These are phyloP conservation scores for Troilus luridus DNA, from an alignment of 2,888 invertebrate genomes.

Conservation along the genomic window DNA sequence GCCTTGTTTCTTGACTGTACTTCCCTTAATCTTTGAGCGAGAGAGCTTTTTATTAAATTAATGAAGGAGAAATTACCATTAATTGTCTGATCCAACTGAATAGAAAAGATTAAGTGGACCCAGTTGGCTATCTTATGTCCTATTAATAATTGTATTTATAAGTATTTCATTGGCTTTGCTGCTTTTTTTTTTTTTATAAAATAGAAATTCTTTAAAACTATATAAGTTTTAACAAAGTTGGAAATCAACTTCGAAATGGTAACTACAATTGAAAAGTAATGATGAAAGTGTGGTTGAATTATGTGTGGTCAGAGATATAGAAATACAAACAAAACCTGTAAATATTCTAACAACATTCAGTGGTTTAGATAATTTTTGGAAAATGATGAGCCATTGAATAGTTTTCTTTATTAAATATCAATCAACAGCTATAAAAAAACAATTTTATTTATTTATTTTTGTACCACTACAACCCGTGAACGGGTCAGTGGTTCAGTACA, in stretches of 20 bases:
- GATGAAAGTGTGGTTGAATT: background rate
- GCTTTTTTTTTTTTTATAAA: background rate
- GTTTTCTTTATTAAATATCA: background rate
- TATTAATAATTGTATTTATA: background rate
- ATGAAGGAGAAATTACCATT: background rate
- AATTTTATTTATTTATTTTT: too few relatives aligned
- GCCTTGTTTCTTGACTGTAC: conserved; percentile 40
- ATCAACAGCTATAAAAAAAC: background rate
- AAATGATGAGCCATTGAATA: background rate
- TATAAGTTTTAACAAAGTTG: background rate
- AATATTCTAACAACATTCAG: background rate
- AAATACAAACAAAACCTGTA: background rate
- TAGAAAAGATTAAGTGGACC: conserved; percentile 30
- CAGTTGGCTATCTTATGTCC: conserved; percentile 21
- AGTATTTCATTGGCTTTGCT: conserved; percentile 6
- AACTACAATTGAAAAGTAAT: background rate
- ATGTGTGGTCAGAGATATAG: background rate
- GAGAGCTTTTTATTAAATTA: conserved; percentile 16
- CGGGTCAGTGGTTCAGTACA: too few relatives aligned
- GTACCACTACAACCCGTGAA: too few relatives aligned
- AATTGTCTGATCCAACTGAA: conserved; percentile 8
- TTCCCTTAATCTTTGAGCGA: conserved; percentile 46
- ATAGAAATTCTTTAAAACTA: background rate
- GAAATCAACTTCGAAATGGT: background rate
- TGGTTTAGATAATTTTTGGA: background rate